phyloP scores from a whole-genome alignment of 1,140 invertebrate genomes.

The Oncopodura yosiiana region DNA sequence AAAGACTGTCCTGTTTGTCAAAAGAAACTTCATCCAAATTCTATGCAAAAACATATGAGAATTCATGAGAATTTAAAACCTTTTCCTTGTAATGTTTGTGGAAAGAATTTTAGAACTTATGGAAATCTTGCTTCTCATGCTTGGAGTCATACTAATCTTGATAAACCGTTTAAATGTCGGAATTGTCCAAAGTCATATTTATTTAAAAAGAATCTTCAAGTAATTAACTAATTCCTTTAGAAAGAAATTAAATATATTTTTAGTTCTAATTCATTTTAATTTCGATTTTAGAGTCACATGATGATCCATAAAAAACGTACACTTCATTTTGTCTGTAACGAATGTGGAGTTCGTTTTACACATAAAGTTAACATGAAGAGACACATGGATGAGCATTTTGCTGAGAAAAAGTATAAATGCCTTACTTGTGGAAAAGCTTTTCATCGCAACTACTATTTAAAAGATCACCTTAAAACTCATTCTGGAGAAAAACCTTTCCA shows the following conservation, averaged over 20 bases:
- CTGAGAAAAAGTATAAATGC: conserved; percentile 77
- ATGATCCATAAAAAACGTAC: conserved; percentile 29
- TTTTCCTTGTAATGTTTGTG: conserved; percentile 68
- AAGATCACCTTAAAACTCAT: conserved; percentile 74
- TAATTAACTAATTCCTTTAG: conserved; percentile 5
- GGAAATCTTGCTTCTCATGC: conserved; percentile 79
- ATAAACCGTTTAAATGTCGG: conserved; percentile 73
- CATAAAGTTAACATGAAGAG: conserved; percentile 66
- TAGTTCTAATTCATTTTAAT: background rate
- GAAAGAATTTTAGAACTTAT: conserved; percentile 73
- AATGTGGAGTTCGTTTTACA: conserved; percentile 87
- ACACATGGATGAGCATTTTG: conserved; percentile 81
- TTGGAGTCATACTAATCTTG: conserved; percentile 75
- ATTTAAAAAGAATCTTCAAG: conserved; percentile 41
- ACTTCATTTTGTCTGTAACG: conserved; percentile 67
- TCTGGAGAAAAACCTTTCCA: conserved; percentile 69
- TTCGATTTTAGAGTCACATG: conserved; percentile 25
- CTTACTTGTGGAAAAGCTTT: conserved; percentile 76
- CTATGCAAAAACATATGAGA: conserved; percentile 39
- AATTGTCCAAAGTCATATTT: conserved; percentile 69
- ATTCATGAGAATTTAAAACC: conserved; percentile 56
- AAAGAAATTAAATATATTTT: background rate
- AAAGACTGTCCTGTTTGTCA: conserved; percentile 35
- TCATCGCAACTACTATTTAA: conserved; percentile 74
- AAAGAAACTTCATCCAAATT: conserved; percentile 33